These are phyloP conservation scores for Chionoecetes opilio DNA, from an alignment of 1,140 invertebrate species.

Conservation along the genomic window DNA sequence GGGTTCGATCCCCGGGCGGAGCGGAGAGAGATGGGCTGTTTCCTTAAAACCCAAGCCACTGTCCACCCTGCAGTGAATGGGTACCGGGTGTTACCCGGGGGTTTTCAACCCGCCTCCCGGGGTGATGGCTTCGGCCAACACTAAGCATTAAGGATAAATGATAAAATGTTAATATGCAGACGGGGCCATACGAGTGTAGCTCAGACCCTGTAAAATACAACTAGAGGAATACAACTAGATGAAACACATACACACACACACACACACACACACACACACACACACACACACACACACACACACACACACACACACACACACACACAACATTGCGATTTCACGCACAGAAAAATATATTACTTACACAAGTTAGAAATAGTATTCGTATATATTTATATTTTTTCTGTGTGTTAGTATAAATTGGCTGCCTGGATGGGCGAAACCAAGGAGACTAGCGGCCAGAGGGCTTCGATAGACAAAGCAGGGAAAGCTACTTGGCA, in stretches of 20 bases:
- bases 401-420: neutral
- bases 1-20: too few relatives aligned
- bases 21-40: too few relatives aligned
- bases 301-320: conserved; percentile 45
- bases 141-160: too few relatives aligned
- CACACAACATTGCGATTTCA: neutral
- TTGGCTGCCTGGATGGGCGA: neutral
- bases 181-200: too few relatives aligned
- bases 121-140: too few relatives aligned
- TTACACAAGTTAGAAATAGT: neutral
- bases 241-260: conserved; percentile 40
- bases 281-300: conserved; percentile 30
- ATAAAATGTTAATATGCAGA: too few relatives aligned
- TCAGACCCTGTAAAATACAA: too few relatives aligned
- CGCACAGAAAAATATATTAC: neutral
- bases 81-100: too few relatives aligned
- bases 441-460: neutral
- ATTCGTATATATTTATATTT: neutral
- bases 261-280: neutral
- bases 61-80: too few relatives aligned
- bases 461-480: neutral
- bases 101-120: too few relatives aligned
- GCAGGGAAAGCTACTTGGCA: neutral
- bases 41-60: too few relatives aligned
- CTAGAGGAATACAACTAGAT: too few relatives aligned